Percentiles rank a stretch among this genome's conserved stretches.
Conservation (phyloP, 53 echinoderm and acorn worm genomes). For the Mesocentrotus franciscanus region DNA sequence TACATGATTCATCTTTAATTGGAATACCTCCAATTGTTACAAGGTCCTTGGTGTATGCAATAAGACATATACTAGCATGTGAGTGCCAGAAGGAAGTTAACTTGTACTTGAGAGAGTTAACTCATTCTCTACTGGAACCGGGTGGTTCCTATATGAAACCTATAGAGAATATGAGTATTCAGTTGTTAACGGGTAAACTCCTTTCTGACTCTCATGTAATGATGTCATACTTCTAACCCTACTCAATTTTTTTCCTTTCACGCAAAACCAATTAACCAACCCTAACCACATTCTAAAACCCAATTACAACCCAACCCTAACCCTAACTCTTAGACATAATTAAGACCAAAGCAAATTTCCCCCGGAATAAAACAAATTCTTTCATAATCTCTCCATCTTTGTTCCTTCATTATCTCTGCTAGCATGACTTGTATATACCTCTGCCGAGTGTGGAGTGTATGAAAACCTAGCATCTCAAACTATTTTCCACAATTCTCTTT, state of each 20-base stretch:
- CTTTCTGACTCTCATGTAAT: background rate
- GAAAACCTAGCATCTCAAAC: background rate
- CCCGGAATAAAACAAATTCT: background rate
- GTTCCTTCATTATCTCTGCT: background rate
- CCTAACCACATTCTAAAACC: background rate
- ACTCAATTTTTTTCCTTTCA: background rate
- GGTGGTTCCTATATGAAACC: too few relatives aligned
- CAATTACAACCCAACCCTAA: background rate
- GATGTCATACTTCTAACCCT: background rate
- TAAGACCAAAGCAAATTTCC: background rate
- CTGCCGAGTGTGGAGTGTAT: background rate
- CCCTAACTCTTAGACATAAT: background rate
- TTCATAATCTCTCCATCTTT: background rate
- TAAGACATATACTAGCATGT: background rate
- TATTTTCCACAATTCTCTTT: background rate
- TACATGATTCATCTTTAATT: background rate
- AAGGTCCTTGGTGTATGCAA: background rate
- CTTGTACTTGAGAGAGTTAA: too few relatives aligned
- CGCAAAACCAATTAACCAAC: background rate
- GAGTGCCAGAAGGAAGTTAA: too few relatives aligned
- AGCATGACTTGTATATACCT: background rate
- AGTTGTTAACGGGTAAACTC: too few relatives aligned
- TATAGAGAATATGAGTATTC: too few relatives aligned
- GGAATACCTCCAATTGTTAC: constrained; percentile 21
- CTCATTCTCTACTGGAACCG: too few relatives aligned